A percentile compares a stretch with the other conserved stretches of the same genome.
These are phyloP conservation scores for Amiota communis DNA, from an alignment of 2,888 invertebrate species.

Conservation along the genomic window DNA sequence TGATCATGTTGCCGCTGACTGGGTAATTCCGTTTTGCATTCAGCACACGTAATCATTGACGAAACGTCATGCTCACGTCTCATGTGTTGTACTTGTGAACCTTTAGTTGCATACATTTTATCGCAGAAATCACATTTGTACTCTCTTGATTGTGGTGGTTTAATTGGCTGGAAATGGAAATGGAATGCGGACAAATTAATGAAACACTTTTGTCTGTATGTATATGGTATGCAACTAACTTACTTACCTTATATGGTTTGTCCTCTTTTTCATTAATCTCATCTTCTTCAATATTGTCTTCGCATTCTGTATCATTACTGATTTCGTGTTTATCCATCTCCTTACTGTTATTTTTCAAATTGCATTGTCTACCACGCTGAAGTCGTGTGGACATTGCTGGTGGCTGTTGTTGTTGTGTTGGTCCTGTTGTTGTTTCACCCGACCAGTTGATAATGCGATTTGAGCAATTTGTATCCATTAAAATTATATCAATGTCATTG, in stretches of 20 bases:
- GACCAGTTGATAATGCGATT: not conserved
- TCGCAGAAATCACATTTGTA: constrained; percentile 58
- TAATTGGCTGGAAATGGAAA: not conserved
- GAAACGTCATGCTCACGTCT: constrained; percentile 50
- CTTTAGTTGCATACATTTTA: constrained; percentile 51
- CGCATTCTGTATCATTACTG: not conserved
- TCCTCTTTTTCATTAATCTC: constrained; percentile 36
- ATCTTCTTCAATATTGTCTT: constrained; percentile 36
- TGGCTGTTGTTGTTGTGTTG: constrained; percentile 7
- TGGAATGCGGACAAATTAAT: too few species aligned
- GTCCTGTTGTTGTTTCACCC: not conserved
- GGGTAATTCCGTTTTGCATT: constrained; percentile 50
- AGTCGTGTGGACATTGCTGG: not conserved
- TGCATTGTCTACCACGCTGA: not conserved
- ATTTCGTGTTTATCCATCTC: constrained; percentile 42
- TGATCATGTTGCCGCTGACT: constrained; percentile 54
- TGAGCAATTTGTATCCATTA: too few species aligned
- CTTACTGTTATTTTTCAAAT: not conserved
- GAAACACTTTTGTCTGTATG: not conserved
- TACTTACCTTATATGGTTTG: constrained; percentile 39
- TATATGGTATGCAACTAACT: not conserved
- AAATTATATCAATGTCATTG: too few species aligned
- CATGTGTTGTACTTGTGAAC: constrained; percentile 51
- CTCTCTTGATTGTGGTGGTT: constrained; percentile 21
- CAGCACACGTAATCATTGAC: constrained; percentile 49